These are phyloP conservation scores for Rhinoraja longicauda DNA, from an alignment of 2,797 vertebrate species.

Conservation along the genomic window DNA sequence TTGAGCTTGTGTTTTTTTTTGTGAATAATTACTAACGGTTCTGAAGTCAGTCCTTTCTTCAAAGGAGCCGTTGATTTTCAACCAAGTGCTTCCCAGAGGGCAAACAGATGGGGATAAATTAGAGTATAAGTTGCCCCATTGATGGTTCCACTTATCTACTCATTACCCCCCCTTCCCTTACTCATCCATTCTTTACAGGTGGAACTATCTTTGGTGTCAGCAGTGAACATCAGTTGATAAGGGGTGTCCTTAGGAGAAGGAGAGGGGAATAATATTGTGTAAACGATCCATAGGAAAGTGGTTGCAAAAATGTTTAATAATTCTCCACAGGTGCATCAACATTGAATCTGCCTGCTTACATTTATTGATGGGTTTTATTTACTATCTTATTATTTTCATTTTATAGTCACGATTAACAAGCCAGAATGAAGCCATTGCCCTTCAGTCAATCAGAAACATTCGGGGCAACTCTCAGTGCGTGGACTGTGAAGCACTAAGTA, in stretches of 20 bases:
- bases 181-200: neutral
- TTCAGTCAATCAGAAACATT: slow-evolving; percentile 82
- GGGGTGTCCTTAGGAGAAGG: neutral
- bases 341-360: neutral
- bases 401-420: slow-evolving; percentile 86
- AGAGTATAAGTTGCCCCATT: neutral
- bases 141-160: neutral
- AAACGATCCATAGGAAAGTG: neutral
- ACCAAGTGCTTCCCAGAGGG: neutral
- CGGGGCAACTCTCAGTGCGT: slow-evolving; percentile 84
- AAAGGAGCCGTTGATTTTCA: neutral
- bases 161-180: neutral
- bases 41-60: neutral
- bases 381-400: slow-evolving; percentile 39
- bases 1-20: neutral
- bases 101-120: neutral
- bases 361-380: neutral
- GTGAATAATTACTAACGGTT: neutral
- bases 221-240: neutral
- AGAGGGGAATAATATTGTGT: neutral
- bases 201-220: neutral
- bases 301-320: neutral
- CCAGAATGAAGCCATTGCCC: slow-evolving; percentile 86
- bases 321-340: neutral
- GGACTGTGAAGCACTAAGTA: slow-evolving; percentile 86